Evolutionary conservation across 2,113 vertebrate genomes (phyloP).

Genomic region (Thalassarche chlororhynchos): DNA sequence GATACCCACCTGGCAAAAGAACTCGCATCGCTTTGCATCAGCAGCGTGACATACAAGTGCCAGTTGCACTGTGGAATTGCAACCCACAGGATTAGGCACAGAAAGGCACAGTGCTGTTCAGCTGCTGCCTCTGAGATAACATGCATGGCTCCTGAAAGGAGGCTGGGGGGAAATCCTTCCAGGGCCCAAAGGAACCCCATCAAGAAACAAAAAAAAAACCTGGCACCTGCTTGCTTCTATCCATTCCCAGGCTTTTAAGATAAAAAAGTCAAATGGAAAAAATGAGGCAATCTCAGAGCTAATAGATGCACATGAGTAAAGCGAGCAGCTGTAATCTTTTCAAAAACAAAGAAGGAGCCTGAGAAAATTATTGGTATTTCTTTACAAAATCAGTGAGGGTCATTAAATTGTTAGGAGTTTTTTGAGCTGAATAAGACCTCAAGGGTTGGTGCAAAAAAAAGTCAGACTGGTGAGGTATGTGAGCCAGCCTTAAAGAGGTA

Average conservation of each 20-base stretch:
- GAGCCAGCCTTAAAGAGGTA: not conserved
- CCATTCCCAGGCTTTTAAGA: conserved; percentile 33
- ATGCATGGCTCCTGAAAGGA: not conserved
- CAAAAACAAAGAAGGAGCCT: conserved; percentile 39
- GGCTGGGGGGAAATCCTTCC: not conserved
- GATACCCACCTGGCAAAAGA: not conserved
- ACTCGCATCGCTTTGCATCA: not conserved
- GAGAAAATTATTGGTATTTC: conserved; percentile 41
- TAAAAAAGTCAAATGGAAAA: conserved; percentile 47
- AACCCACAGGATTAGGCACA: not conserved
- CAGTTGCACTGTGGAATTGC: not conserved
- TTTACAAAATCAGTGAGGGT: not conserved
- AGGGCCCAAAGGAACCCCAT: not conserved
- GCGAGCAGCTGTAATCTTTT: not conserved
- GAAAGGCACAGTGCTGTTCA: not conserved
- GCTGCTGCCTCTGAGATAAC: not conserved
- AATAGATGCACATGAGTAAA: not conserved
- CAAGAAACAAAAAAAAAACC: not conserved
- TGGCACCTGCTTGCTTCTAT: conserved; percentile 42
- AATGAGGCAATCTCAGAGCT: conserved; percentile 35
- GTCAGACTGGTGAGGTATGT: not conserved
- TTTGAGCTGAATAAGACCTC: not conserved
- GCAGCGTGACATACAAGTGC: not conserved
- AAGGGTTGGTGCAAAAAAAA: not conserved
- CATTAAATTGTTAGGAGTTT: not conserved